Evolutionary conservation across 2,888 invertebrate genomes (phyloP), one percentile per base, ranked within the genome.

Genomic region (Diadegma fenestrale): DNA sequence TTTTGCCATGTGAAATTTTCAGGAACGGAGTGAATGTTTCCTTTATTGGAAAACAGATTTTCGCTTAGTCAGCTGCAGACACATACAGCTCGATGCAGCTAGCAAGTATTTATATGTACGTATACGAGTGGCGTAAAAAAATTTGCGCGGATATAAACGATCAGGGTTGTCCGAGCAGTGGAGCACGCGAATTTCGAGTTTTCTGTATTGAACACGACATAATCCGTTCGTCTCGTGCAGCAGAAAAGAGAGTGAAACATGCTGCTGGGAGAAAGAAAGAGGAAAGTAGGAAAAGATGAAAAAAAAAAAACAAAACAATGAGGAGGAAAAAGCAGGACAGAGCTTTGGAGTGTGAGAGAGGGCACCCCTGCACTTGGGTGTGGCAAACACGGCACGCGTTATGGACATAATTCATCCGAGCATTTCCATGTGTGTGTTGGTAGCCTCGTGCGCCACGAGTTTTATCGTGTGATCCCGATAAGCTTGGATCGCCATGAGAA

Each of bases 321-420:
- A 76, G 76, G 54, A 54, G 26, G 41, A 77, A 51, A 26, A 26
- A 51, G n/a, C n/a, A n/a, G 54, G 33, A 63, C 63, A 33, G 64
- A 51, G 76, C 30, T 3, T 26, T 26, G 30, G 51, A 6, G 41
- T 68, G 41, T 68, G 41, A 26, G 58, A 77, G 77, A 54, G 54
- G 68, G 68, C 63, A 30, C 43, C 75, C 63, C 75, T 63, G 22
- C 54, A 19, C 54, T 54, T 54, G 77, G 77, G 77, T 77, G 77
- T 77, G 77, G 77, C 77, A 26, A n/a, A 68, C 54, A 54, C 41
- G 68, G 77, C 77, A 77, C 77, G 77, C 77, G 54, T 77, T 77
- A 77, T 51, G 77, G 54, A 48, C 77, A 77, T 77, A 77, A 68
- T 77, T 77, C 77, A 77, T 77, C 54, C n/a, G 51, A 41, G 41